Base-by-base conservation (phyloP, 2,888 invertebrate genomes). In the Prenolepis imparis region DNA sequence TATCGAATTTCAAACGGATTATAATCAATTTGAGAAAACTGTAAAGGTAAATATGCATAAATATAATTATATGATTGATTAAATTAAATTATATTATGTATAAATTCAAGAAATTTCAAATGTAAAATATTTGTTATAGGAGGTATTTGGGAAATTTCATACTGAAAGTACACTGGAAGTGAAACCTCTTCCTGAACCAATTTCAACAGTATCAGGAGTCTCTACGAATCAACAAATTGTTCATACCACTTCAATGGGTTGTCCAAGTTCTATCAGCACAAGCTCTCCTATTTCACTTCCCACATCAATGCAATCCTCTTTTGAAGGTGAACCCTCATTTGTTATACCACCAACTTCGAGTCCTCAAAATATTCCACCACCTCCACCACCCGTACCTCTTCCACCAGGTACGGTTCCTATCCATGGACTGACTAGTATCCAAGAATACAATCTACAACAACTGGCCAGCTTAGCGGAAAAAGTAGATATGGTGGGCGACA, bases 381-480 rank as follows among this genome's bases (percentile, higher is more conserved):
- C 95, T 81, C 93, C 94, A 67, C 93, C 94, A 64, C 91, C 90
- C 63, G 92, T 90, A 18, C 90, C 90, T 84, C 91, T 91, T 90
- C 90, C 93, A 77, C 88, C 94, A 95, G 78, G 78, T 72, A 12
- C 77, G 0, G 90, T 93, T 95, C 87, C 95, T 44, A 95, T 96
- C 36, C 95, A 95, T 84, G 96, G 96, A 32, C 95, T 96, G 82
- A 95, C 97, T 15, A 97, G 97, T 91, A 97, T 98, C 95, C 97
- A 97, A 85, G 98, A 98, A 95, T 98, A 98, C 93, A 98, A 98
- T 95, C 95, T 98, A 90, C 97, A 98, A 88, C 97, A 98, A 94
- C 95, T 98, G 93, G 98, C 98, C 64, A 97, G 97, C 92, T 96
- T 98, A 89, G 98, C 97, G 1, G 98, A 97, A 93, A 97, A 96